Evolutionary conservation across 2,888 invertebrate genomes (phyloP).

Genomic region (Tetrapedia diversipes): DNA sequence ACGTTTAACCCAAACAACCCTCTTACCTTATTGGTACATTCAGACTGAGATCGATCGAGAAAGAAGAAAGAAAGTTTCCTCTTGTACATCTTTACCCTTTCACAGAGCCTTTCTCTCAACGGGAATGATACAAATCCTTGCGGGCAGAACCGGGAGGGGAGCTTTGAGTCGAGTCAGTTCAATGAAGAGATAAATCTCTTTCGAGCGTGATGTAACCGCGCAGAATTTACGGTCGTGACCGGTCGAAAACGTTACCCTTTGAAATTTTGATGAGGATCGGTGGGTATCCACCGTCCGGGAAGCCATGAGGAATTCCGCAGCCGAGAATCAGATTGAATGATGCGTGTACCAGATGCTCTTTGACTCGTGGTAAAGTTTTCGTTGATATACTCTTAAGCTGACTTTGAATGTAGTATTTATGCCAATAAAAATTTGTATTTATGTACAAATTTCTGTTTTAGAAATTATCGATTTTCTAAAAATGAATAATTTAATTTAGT

Average conservation of each 20-base stretch:
- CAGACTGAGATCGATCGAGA: neutral
- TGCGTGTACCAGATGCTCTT: neutral
- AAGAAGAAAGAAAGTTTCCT: neutral
- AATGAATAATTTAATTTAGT: no score
- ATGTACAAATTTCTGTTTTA: no score
- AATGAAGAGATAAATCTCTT: constrained; percentile 50
- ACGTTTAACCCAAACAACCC: constrained; percentile 8
- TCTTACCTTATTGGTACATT: neutral
- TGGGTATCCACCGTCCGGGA: constrained; percentile 6
- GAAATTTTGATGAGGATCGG: constrained; percentile 42
- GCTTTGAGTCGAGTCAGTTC: constrained; percentile 17
- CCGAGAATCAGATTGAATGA: constrained; percentile 23
- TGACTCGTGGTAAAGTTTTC: neutral
- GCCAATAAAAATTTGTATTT: no score
- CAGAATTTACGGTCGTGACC: constrained; percentile 35
- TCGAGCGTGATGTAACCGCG: constrained; percentile 24
- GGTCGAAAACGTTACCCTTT: constrained; percentile 32
- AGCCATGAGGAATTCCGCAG: constrained; percentile 14
- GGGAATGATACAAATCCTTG: constrained; percentile 21
- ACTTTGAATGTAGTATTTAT: no score
- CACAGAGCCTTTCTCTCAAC: neutral
- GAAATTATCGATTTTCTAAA: no score
- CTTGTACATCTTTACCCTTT: neutral
- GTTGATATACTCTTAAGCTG: neutral
- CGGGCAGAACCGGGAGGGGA: constrained; percentile 13